A percentile compares a stretch with the other conserved stretches of the same genome.
phyloP scores from a whole-genome alignment of 2,113 vertebrate species.

The Sturnira hondurensis region DNA sequence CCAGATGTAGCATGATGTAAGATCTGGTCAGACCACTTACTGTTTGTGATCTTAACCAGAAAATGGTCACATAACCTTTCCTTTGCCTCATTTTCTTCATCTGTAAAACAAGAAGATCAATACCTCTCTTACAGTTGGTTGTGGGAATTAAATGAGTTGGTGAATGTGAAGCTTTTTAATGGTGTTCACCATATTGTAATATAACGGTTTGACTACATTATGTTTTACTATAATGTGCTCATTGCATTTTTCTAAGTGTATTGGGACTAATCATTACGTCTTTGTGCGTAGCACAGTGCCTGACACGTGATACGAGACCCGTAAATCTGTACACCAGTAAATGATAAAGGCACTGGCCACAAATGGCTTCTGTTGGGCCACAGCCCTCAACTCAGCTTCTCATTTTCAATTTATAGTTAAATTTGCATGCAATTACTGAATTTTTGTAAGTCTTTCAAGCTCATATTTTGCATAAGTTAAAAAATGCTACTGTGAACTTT shows the following conservation, averaged over 20 bases:
- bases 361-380: neutral
- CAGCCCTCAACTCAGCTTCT: neutral
- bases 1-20: neutral
- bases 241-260: neutral
- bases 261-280: neutral
- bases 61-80: neutral
- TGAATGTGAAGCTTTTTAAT: neutral
- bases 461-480: neutral
- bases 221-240: neutral
- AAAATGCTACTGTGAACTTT: slow-evolving; percentile 6
- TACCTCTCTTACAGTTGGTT: neutral
- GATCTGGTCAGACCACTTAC: neutral
- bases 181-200: neutral
- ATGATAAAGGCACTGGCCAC: neutral
- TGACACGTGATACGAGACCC: neutral
- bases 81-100: neutral
- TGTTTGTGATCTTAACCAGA: neutral
- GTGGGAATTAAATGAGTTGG: neutral
- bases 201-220: neutral
- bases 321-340: neutral
- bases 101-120: neutral
- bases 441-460: neutral
- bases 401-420: neutral
- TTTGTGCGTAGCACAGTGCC: neutral
- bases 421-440: neutral